Evolutionary conservation across 2,113 vertebrate species (phyloP).

Genomic region (Hydropotes inermis): DNA sequence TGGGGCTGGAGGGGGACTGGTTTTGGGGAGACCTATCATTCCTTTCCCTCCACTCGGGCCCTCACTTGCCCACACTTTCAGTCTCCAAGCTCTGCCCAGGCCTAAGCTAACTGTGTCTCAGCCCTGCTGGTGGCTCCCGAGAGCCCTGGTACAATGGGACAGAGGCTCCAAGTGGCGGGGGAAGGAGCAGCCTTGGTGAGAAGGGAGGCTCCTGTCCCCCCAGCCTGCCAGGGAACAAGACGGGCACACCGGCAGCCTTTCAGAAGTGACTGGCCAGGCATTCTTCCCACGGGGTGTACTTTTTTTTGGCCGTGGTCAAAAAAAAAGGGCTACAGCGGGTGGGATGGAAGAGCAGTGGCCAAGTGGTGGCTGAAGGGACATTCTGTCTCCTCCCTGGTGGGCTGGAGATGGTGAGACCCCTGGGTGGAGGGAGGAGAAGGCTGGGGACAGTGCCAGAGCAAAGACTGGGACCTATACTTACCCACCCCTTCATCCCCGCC

Average conservation of each 20-base stretch:
- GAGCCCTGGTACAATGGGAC: no score
- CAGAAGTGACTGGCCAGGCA: not conserved
- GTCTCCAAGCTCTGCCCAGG: not conserved
- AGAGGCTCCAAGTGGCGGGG: not conserved
- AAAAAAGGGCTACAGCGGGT: not conserved
- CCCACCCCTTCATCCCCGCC: fast-evolving
- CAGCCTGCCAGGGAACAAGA: not conserved
- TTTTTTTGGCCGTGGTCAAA: not conserved
- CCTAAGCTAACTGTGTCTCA: no score
- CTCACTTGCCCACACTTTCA: not conserved
- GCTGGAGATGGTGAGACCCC: not conserved
- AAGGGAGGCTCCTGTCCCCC: not conserved
- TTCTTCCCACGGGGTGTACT: not conserved
- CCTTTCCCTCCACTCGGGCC: fast-evolving
- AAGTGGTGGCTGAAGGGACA: not conserved
- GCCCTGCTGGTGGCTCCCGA: not conserved
- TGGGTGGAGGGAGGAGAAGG: not conserved
- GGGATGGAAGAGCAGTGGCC: not conserved
- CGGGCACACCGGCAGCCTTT: not conserved
- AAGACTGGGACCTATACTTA: not conserved
- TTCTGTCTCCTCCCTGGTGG: not conserved
- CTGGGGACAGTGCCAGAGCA: not conserved
- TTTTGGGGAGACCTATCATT: not conserved
- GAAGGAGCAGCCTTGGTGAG: not conserved
- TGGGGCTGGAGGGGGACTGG: no score